These are phyloP conservation scores for Sinhomidia bicolor DNA, from an alignment of 2,888 invertebrate genomes.

Conservation along the genomic window DNA sequence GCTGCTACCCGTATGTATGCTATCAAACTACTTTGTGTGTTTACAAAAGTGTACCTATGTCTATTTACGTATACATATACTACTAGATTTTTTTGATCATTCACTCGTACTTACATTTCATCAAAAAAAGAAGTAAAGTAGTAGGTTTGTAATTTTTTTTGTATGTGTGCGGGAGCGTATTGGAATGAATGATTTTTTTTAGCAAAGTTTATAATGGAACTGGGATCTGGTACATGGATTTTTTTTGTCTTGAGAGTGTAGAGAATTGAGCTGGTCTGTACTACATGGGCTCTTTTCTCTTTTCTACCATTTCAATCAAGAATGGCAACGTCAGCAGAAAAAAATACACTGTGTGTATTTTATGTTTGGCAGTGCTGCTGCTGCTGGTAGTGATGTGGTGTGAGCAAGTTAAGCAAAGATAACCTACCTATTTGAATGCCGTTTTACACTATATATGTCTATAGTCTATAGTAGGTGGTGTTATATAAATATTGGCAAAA, in stretches of 20 bases:
- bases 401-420: neutral
- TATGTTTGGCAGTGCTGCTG: neutral
- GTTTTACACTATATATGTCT: neutral
- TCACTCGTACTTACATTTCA: neutral
- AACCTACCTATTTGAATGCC: neutral
- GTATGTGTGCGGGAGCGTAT: neutral
- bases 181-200: constrained; percentile 53
- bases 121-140: neutral
- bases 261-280: constrained; percentile 20
- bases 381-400: neutral
- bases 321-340: constrained; percentile 60
- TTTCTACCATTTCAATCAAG: constrained; percentile 63
- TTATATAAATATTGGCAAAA: neutral
- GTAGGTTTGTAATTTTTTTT: neutral
- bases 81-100: neutral
- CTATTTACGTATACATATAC: neutral
- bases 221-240: constrained; percentile 19
- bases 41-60: neutral
- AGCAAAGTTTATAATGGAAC: constrained; percentile 55
- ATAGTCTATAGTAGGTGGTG: neutral
- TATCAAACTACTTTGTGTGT: too few relatives aligned
- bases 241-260: neutral
- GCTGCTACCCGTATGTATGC: too few relatives aligned
- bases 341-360: constrained; percentile 15
- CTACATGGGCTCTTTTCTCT: neutral